phyloP scores from a whole-genome alignment of 2,113 vertebrate genomes.

The Junco hyemalis region DNA sequence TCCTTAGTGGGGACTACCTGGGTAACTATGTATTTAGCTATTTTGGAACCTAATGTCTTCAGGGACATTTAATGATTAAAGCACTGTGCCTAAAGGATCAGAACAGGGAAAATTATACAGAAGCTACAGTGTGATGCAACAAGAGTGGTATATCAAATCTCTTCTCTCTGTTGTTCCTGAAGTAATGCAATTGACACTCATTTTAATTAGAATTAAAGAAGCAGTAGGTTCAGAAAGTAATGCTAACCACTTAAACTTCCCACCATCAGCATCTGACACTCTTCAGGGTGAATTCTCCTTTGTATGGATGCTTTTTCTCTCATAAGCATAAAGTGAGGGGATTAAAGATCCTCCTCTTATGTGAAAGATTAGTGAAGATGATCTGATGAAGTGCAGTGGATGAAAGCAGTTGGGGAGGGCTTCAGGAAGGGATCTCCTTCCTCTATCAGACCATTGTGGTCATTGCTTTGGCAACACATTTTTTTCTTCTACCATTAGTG shows the following conservation, averaged over 20 bases:
- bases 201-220: neutral
- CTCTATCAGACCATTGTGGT: neutral
- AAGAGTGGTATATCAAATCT: neutral
- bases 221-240: neutral
- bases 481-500: neutral
- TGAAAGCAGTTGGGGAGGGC: neutral
- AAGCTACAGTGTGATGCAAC: neutral
- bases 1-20: neutral
- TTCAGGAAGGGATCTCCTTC: neutral
- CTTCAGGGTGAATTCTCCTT: neutral
- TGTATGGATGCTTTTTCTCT: neutral
- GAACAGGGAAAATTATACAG: neutral
- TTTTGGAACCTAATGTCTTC: constrained; percentile 23
- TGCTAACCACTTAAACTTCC: neutral
- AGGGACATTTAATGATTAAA: neutral
- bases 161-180: neutral
- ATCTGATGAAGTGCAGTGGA: neutral
- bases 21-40: neutral
- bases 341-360: neutral
- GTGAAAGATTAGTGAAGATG: neutral
- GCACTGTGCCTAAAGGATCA: neutral
- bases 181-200: neutral
- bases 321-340: neutral
- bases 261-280: neutral
- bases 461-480: neutral